A percentile compares a stretch with the other conserved stretches of the same genome.
These are phyloP conservation scores for Salticus scenicus DNA, from an alignment of 2,888 invertebrate species.

Conservation along the genomic window DNA sequence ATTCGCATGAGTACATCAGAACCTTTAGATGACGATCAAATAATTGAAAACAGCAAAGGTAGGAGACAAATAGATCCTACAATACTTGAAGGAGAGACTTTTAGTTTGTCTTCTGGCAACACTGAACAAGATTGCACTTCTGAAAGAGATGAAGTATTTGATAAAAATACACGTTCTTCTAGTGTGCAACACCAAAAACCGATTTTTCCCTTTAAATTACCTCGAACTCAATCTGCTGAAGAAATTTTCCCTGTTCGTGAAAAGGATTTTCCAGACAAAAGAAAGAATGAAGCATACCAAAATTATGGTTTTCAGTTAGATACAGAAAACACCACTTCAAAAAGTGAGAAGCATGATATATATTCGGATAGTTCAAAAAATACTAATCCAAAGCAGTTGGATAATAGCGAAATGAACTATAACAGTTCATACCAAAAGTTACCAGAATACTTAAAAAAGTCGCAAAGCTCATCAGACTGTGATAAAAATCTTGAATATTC, in stretches of 20 bases:
- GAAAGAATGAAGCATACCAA: background rate
- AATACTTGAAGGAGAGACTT: slow-evolving; percentile 11
- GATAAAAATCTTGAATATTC: background rate
- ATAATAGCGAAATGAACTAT: background rate
- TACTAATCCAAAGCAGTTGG: background rate
- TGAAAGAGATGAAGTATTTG: background rate
- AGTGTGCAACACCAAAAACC: background rate
- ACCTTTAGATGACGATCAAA: slow-evolving; percentile 12
- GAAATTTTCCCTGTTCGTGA: background rate
- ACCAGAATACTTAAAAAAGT: background rate
- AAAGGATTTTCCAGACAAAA: background rate
- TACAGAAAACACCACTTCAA: background rate
- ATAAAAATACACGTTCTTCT: background rate
- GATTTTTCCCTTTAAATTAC: no score
- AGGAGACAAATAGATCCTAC: slow-evolving; percentile 1
- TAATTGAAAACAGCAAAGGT: slow-evolving; percentile 28
- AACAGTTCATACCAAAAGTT: background rate
- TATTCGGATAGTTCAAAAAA: background rate
- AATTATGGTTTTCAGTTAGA: background rate
- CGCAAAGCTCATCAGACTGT: no score
- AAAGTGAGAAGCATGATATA: background rate
- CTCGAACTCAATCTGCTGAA: background rate
- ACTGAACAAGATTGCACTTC: background rate
- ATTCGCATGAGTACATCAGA: slow-evolving; percentile 24
- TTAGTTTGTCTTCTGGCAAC: background rate